phyloP scores from a whole-genome alignment of 1,140 invertebrate genomes.

The Charaxes varanes region DNA sequence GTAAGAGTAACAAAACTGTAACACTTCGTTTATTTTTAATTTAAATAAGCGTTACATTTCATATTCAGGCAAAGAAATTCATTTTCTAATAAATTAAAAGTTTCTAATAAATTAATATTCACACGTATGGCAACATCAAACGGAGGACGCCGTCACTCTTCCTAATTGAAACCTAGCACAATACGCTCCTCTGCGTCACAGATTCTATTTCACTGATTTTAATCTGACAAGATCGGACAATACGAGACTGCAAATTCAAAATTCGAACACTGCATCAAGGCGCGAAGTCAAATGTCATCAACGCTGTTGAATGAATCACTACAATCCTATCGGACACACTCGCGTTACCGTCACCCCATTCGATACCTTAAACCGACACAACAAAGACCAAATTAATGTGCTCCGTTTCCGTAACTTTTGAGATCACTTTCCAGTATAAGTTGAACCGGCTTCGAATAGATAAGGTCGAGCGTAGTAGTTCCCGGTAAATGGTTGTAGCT shows the following conservation, averaged over 20 bases:
- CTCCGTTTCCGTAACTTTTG: slow-evolving; percentile 24
- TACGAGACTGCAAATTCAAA: slow-evolving; percentile 29
- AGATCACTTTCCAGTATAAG: slow-evolving; percentile 28
- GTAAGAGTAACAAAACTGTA: too few relatives aligned
- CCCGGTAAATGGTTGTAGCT: slow-evolving; percentile 27
- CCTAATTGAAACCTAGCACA: too few relatives aligned
- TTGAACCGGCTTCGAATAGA: slow-evolving; percentile 21
- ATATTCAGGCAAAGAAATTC: too few relatives aligned
- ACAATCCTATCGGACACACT: slow-evolving; percentile 39
- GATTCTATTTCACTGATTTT: slow-evolving; percentile 2
- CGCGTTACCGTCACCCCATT: slow-evolving; percentile 17
- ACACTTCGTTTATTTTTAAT: too few relatives aligned
- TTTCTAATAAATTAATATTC: too few relatives aligned
- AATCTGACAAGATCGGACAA: slow-evolving; percentile 6
- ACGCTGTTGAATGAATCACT: slow-evolving; percentile 52
- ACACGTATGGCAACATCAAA: too few relatives aligned
- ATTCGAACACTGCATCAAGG: slow-evolving; percentile 34
- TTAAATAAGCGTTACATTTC: too few relatives aligned
- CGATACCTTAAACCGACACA: slow-evolving; percentile 16
- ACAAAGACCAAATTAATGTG: slow-evolving; percentile 25
- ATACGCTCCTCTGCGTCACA: too few relatives aligned
- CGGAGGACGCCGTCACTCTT: too few relatives aligned
- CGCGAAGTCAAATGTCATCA: slow-evolving; percentile 44
- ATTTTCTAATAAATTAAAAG: too few relatives aligned
- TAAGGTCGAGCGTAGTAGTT: slow-evolving; percentile 20